Conservation (phyloP, 2,797 vertebrate genomes). For the Tragopan temminckii region DNA sequence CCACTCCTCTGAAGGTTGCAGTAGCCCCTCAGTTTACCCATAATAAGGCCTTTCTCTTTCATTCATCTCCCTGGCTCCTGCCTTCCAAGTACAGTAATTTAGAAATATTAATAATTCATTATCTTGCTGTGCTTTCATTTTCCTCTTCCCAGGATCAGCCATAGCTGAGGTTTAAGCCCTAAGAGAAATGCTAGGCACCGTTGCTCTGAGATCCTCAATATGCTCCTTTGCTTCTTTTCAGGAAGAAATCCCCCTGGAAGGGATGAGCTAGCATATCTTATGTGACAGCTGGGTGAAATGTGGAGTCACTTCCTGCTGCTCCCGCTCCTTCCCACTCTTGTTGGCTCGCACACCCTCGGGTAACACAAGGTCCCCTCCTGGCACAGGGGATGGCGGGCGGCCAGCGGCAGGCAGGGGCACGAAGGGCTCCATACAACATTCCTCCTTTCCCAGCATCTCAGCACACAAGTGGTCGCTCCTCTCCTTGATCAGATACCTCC, state of each 20-base stretch:
- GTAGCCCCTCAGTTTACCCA: background rate
- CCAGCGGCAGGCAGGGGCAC: background rate
- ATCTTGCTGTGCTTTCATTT: constrained; percentile 48
- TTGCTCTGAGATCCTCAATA: fast-evolving
- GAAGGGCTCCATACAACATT: fast-evolving
- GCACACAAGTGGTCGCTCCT: fast-evolving
- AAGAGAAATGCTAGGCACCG: background rate
- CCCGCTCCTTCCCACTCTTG: background rate
- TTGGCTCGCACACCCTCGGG: fast-evolving
- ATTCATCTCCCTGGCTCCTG: background rate
- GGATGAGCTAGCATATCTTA: background rate
- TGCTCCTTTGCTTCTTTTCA: background rate
- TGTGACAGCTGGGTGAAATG: fast-evolving
- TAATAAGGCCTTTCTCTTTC: background rate
- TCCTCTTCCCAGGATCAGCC: constrained; percentile 3
- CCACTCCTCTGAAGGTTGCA: background rate
- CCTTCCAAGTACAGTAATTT: constrained; percentile 39
- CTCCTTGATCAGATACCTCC: fast-evolving
- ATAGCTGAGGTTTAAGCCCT: background rate
- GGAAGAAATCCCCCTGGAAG: fast-evolving
- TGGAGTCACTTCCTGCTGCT: background rate
- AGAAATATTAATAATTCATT: constrained; percentile 60
- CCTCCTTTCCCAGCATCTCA: background rate
- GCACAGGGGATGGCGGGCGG: fast-evolving
- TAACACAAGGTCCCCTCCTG: fast-evolving